These are phyloP conservation scores for Bembecia ichneumoniformis DNA, from an alignment of 2,888 invertebrate genomes.

Conservation along the genomic window DNA sequence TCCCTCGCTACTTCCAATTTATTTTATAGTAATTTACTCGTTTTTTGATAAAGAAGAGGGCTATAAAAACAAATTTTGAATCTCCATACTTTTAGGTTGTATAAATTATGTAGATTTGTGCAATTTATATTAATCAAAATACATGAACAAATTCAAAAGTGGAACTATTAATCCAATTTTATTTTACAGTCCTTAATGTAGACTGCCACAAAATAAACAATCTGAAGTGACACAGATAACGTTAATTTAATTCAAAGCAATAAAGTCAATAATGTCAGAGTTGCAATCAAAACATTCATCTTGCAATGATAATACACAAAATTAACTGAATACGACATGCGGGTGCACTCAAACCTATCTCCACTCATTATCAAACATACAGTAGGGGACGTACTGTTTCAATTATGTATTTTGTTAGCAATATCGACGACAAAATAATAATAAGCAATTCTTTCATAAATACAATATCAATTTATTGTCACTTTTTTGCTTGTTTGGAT, in stretches of 20 bases:
- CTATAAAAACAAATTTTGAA: no score
- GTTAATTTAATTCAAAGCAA: conserved; percentile 7
- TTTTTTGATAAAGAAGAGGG: no score
- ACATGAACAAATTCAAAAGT: neutral
- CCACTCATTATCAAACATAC: conserved; percentile 53
- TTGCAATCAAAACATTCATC: conserved; percentile 41
- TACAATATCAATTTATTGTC: no score
- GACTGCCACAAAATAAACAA: no score
- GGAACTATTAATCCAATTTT: neutral
- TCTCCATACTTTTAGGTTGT: no score
- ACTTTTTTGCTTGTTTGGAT: no score
- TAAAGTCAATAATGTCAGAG: conserved; percentile 21
- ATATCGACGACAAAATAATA: neutral
- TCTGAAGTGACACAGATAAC: conserved; percentile 7
- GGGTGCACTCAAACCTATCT: conserved; percentile 57
- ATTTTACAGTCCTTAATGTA: no score
- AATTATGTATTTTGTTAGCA: conserved; percentile 22
- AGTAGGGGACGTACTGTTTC: conserved; percentile 30
- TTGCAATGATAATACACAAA: conserved; percentile 34
- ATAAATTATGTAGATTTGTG: no score
- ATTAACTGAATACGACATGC: conserved; percentile 49
- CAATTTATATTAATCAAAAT: neutral
- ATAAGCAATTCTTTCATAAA: no score
- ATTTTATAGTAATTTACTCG: no score
- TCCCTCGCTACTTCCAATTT: no score